Evolutionary conservation across 2,888 invertebrate species (phyloP), one percentile per base, ranked within the genome.

Genomic region (Melikaiella ostensackeni): DNA sequence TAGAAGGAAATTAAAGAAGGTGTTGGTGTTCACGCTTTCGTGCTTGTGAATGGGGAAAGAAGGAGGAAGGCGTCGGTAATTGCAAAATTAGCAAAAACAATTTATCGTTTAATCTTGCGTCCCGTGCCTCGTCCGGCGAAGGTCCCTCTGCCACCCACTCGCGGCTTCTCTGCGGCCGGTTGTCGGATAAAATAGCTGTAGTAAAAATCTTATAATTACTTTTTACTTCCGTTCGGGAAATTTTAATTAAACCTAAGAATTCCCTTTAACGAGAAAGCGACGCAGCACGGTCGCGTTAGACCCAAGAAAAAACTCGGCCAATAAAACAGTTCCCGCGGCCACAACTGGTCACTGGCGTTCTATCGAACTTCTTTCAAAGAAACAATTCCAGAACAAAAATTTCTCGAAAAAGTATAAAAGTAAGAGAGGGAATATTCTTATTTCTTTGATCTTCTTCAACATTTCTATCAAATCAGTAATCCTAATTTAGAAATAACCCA

Each of bases 161-260:
- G 62, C 74, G 50, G 63, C 50, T 55, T 35, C 59, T 70, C 75
- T 75, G 61, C 63, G 77, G 63, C 42, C 76, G 57, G 75, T 55
- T 27, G 57, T 75, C 77, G 78, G 81, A 79, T 79, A 83, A 85
- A 83, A 81, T 82, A 82, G 81, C 80, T 81, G 85, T 84, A 86
- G 87, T 88, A 88, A 87, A 87, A 88, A 88, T 87, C 86, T 88
- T 88, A 87, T 88, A 88, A 88, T 88, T 88, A 87, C 87, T 88
- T 88, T 86, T 88, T 86, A 87, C 87, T 84, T 86, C 86, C 84
- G 85, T 88, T 87, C 85, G 86, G 85, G 86, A 84, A 87, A 86
- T 88, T 87, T 88, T 87, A 88, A 88, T 88, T 88, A 88, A 88
- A 88, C 83, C 86, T 84, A 84, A 87, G 88, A 87, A 86, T 87